Percentiles rank a stretch among this genome's conserved stretches.
Conservation (phyloP, 2,888 invertebrate species). For the Tiliacea citrago region DNA sequence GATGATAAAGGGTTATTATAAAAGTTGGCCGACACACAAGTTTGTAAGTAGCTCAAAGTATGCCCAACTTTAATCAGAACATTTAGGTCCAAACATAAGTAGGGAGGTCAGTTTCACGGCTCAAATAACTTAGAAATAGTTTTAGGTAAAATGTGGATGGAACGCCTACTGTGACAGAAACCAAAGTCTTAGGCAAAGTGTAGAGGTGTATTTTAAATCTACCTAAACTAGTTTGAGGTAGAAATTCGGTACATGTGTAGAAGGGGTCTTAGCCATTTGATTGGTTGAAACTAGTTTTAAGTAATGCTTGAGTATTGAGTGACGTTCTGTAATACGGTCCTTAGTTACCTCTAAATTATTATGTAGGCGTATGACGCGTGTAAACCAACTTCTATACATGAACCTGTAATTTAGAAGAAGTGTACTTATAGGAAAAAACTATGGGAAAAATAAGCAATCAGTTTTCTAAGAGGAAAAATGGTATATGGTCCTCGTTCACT, state of each 20-base stretch:
- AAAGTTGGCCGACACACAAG: constrained; percentile 54
- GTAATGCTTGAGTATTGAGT: too few relatives aligned
- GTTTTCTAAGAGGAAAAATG: background rate
- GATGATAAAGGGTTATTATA: constrained; percentile 53
- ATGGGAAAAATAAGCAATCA: background rate
- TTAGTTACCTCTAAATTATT: too few relatives aligned
- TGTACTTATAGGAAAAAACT: background rate
- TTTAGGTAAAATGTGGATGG: constrained; percentile 2
- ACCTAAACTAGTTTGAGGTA: background rate
- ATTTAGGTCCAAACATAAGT: constrained; percentile 40
- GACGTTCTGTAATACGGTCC: too few relatives aligned
- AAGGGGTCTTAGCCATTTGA: background rate
- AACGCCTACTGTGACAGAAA: background rate
- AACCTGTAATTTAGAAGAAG: background rate
- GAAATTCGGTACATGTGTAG: background rate
- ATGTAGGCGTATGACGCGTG: background rate
- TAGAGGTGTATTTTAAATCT: background rate
- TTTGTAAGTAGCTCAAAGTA: constrained; percentile 51
- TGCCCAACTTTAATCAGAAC: constrained; percentile 36
- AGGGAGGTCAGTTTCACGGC: constrained; percentile 16
- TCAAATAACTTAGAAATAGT: constrained; percentile 36
- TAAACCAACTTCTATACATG: background rate
- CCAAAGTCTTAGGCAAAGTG: background rate
- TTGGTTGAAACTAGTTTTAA: too few relatives aligned
- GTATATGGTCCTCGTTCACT: background rate